phyloP scores from a whole-genome alignment of 2,888 invertebrate species.

The Melinaea marsaeus region DNA sequence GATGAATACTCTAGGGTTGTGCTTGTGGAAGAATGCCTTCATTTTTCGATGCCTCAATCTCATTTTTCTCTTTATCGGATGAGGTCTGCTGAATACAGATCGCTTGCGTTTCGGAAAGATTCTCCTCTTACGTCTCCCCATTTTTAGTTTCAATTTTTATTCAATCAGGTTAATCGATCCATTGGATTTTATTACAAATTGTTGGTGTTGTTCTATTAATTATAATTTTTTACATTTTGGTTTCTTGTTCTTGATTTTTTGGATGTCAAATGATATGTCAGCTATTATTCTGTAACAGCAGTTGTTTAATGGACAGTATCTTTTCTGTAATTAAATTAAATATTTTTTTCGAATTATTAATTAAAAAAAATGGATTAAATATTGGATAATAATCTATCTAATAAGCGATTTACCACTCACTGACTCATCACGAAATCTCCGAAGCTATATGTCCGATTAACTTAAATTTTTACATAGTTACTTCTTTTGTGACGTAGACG shows the following conservation, averaged over 20 bases:
- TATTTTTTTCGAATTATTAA: neutral
- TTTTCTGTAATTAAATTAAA: neutral
- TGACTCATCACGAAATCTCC: too few species aligned
- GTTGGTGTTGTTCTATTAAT: neutral
- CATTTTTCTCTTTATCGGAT: conserved; percentile 57
- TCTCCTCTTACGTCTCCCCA: conserved; percentile 52
- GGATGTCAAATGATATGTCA: conserved; percentile 13
- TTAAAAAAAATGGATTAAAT: too few species aligned
- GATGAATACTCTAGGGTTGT: conserved; percentile 47
- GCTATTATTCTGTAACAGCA: conserved; percentile 15
- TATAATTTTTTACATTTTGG: conserved; percentile 22
- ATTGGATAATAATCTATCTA: too few species aligned
- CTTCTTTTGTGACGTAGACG: too few species aligned
- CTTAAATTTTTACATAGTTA: too few species aligned
- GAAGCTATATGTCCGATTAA: too few species aligned
- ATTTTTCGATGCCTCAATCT: conserved; percentile 48
- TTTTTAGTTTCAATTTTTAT: conserved; percentile 26
- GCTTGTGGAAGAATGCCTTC: conserved; percentile 55
- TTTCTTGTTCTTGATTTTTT: conserved; percentile 13
- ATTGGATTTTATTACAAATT: neutral
- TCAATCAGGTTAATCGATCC: conserved; percentile 1
- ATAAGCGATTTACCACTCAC: too few species aligned
- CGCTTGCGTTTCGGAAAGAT: conserved; percentile 53
- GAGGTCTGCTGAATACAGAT: conserved; percentile 58
- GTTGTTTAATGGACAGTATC: conserved; percentile 21